Evolutionary conservation across 2,113 vertebrate species (phyloP), one percentile per base, ranked within the genome.

Genomic region (Myotis brandtii): DNA sequence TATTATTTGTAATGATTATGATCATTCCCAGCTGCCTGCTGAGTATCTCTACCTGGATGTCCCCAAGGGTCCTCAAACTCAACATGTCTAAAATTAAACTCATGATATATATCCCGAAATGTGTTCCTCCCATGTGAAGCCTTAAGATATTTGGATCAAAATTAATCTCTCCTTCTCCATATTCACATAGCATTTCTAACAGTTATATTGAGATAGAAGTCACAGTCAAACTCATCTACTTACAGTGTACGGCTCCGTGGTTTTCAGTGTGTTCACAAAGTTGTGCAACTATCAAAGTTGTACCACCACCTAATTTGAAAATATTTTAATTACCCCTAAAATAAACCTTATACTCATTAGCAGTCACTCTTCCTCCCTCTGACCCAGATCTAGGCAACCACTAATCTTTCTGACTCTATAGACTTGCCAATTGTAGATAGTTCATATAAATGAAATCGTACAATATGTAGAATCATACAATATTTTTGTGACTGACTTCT

Each of bases 71-170:
- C 48, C 70, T 84, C 43, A 59, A 32, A 59, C 27, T 80, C 21
- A 25, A 18, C 25, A 18, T 17, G 0, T 56, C 52, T 50, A 27
- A 82, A 70, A n/a, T 37, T 77, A 9, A 87, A 72, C 9, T 23
- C 54, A 25, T 5, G 3, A 3, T 1, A 48, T 43, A 2, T 30
- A 5, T 9, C 6, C 5, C 46, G 20, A 23, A 11, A 64, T 23
- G 40, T 70, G 23, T 9, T 54, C 79, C 56, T 88, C 54, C 23
- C 80, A 23, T 64, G 50, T 66, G 69, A 97, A 92, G 37, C 13
- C 59, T 82, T 81, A n/a, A 20, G n/a, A 17, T 62, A 76, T 23
- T 8, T 89, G 3, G 21, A 70, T 89, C 72, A 81, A 89, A 95
- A 92, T 40, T 50, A 56, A 59, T 46, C 52, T 67, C 56, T 73